These are phyloP conservation scores for Melanostigma gelatinosum DNA, from an alignment of 2,113 vertebrate genomes.

Conservation along the genomic window DNA sequence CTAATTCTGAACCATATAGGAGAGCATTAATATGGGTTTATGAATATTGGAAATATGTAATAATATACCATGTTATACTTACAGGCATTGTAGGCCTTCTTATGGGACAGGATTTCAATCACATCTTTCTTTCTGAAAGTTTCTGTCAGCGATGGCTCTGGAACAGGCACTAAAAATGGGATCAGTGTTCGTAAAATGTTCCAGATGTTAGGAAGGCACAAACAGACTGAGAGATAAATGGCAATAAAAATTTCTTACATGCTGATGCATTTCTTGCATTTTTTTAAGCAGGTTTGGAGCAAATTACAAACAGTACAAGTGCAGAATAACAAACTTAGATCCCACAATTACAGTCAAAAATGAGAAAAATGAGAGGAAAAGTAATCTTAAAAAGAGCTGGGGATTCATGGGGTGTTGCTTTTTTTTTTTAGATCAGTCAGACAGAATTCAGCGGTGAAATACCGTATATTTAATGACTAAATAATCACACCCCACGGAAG, in stretches of 20 bases:
- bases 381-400: neutral
- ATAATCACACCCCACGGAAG: neutral
- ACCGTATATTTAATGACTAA: neutral
- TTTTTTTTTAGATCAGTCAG: neutral
- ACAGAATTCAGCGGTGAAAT: neutral
- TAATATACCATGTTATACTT: constrained; percentile 67
- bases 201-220: neutral
- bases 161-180: constrained; percentile 84
- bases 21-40: neutral
- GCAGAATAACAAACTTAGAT: neutral
- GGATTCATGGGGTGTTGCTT: neutral
- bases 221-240: neutral
- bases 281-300: neutral
- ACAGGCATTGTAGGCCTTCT: constrained; percentile 99
- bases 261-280: no score
- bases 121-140: constrained; percentile 96
- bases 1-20: neutral
- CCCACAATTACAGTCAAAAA: neutral
- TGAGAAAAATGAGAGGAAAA: neutral
- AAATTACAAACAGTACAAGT: neutral
- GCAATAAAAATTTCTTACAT: no score
- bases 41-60: no score
- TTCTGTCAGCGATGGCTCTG: constrained; percentile 88
- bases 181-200: constrained; percentile 56
- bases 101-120: constrained; percentile 96